These are phyloP conservation scores for Lasiurus cinereus DNA, from an alignment of 2,113 vertebrate species.

Conservation along the genomic window DNA sequence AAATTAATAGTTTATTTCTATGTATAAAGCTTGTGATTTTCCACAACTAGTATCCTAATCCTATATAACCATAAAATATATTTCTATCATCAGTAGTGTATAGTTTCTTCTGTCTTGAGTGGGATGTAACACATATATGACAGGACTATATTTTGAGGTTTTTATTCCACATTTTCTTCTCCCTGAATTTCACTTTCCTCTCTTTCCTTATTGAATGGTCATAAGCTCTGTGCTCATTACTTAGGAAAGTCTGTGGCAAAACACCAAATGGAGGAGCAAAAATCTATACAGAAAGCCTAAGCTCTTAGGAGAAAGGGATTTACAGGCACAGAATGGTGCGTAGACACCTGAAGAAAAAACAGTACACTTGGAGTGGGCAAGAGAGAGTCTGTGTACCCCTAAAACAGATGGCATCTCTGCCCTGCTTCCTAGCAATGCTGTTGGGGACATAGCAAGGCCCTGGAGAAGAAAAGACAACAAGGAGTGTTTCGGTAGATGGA, in stretches of 20 bases:
- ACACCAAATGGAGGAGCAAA: background rate
- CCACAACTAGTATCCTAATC: slow-evolving; percentile 27
- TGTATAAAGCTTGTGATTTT: background rate
- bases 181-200: background rate
- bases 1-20: slow-evolving; percentile 2
- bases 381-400: background rate
- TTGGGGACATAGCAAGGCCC: background rate
- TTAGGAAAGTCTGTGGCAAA: background rate
- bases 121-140: background rate
- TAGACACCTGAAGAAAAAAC: background rate
- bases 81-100: background rate
- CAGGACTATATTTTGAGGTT: background rate
- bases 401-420: background rate
- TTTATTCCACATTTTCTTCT: slow-evolving; percentile 39
- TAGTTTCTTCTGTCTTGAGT: background rate
- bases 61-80: slow-evolving; percentile 4
- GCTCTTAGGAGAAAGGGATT: background rate
- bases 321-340: background rate
- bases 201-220: background rate
- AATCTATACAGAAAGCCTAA: background rate
- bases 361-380: too few species aligned
- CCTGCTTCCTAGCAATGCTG: background rate
- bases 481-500: background rate
- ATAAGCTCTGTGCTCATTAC: background rate
- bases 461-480: background rate